These are phyloP conservation scores for Saturnia japonica DNA, from an alignment of 2,888 invertebrate genomes.

Conservation along the genomic window DNA sequence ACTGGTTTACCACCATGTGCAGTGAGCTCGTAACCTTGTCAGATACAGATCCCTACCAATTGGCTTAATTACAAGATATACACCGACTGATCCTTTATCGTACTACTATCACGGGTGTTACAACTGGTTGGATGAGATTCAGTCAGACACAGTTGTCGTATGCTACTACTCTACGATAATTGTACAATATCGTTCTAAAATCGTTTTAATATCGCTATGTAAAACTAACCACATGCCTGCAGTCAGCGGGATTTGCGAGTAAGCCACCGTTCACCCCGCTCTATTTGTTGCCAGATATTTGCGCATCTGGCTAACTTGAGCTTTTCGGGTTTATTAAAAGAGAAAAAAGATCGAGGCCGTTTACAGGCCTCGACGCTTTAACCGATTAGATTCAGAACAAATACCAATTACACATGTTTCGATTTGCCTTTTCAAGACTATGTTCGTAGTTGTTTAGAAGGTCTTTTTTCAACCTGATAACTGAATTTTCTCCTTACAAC, in stretches of 20 bases:
- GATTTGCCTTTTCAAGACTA: not conserved
- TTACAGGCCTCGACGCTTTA: constrained; percentile 9
- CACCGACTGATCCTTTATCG: too few species aligned
- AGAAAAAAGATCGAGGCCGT: constrained; percentile 7
- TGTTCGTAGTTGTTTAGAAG: not conserved
- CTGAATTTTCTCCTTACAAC: not conserved
- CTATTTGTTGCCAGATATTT: constrained; percentile 68
- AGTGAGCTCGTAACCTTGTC: too few species aligned
- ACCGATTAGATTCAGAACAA: not conserved
- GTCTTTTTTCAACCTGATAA: not conserved
- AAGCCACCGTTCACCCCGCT: constrained; percentile 65
- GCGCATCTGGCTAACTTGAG: constrained; percentile 44
- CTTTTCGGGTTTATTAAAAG: constrained; percentile 52
- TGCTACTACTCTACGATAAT: not conserved
- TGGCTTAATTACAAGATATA: too few species aligned
- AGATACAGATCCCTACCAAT: too few species aligned
- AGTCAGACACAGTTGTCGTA: not conserved
- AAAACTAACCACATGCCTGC: constrained; percentile 40
- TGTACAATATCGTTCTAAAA: constrained; percentile 18
- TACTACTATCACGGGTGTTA: too few species aligned
- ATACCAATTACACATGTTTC: constrained; percentile 3
- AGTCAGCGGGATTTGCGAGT: constrained; percentile 74
- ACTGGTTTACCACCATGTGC: too few species aligned
- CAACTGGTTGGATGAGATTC: too few species aligned
- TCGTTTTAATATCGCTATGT: constrained; percentile 37